A percentile compares a stretch with the other conserved stretches of the same genome.
phyloP scores from a whole-genome alignment of 2,888 invertebrate genomes.

The Limnephilus marmoratus region DNA sequence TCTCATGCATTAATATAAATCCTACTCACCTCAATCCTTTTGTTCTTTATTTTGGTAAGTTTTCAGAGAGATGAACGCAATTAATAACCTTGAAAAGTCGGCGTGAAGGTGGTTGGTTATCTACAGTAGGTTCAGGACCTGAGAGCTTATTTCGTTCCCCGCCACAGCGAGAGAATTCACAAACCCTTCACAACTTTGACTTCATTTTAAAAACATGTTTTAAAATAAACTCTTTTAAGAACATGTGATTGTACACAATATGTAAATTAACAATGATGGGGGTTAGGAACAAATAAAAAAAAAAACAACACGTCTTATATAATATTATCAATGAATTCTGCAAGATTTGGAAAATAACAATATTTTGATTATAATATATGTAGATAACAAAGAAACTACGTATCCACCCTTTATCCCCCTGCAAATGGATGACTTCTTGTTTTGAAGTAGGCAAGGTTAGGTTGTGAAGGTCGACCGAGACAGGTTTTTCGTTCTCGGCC shows the following conservation, averaged over 20 bases:
- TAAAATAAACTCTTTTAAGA: not conserved
- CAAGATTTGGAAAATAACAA: not conserved
- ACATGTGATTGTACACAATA: not conserved
- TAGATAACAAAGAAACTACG: too few species aligned
- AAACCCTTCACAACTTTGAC: not conserved
- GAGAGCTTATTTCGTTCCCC: conserved; percentile 22
- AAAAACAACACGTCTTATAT: too few species aligned
- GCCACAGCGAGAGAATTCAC: not conserved
- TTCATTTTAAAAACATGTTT: not conserved
- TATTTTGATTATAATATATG: not conserved
- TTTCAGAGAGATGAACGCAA: conserved; percentile 8
- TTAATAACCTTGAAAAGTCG: conserved; percentile 33
- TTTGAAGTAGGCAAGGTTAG: too few species aligned
- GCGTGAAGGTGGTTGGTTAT: conserved; percentile 27
- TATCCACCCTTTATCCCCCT: too few species aligned
- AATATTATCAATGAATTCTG: not conserved
- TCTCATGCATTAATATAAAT: not conserved
- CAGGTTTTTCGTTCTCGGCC: too few species aligned
- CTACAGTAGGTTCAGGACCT: conserved; percentile 30
- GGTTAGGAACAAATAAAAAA: not conserved
- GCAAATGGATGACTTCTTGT: not conserved
- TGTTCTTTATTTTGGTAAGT: conserved; percentile 4
- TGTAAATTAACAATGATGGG: not conserved
- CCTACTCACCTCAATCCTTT: not conserved
- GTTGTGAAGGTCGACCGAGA: too few species aligned